phyloP scores from a whole-genome alignment of 2,113 vertebrate species.

The Grus americana region DNA sequence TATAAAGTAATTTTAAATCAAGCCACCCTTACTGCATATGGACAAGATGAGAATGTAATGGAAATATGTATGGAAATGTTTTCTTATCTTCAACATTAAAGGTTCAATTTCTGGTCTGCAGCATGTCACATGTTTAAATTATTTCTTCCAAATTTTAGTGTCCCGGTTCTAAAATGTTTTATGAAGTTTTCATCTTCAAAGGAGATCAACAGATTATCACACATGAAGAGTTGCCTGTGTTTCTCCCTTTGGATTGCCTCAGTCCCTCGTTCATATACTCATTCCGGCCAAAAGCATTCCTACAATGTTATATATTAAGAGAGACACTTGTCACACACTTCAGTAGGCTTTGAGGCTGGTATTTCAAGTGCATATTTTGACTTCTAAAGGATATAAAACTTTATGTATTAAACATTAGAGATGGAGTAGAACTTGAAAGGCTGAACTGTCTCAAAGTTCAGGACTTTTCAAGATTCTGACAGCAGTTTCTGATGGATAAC shows the following conservation, averaged over 20 bases:
- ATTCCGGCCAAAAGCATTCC: neutral
- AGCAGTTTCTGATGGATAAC: neutral
- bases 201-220: neutral
- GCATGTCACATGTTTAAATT: neutral
- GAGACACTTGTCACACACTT: neutral
- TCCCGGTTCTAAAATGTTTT: neutral
- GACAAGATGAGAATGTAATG: neutral
- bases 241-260: neutral
- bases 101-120: neutral
- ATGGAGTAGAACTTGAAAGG: neutral
- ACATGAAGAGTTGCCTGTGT: neutral
- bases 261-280: neutral
- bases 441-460: neutral
- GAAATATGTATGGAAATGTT: neutral
- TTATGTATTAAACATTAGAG: constrained; percentile 1
- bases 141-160: neutral
- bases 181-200: neutral
- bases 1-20: neutral
- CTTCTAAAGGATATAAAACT: neutral
- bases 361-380: neutral
- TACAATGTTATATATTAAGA: neutral
- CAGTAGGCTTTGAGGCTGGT: neutral
- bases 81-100: neutral
- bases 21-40: neutral
- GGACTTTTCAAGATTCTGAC: neutral